phyloP scores from a whole-genome alignment of 2,888 invertebrate species.

The Neoscelio sp. region DNA sequence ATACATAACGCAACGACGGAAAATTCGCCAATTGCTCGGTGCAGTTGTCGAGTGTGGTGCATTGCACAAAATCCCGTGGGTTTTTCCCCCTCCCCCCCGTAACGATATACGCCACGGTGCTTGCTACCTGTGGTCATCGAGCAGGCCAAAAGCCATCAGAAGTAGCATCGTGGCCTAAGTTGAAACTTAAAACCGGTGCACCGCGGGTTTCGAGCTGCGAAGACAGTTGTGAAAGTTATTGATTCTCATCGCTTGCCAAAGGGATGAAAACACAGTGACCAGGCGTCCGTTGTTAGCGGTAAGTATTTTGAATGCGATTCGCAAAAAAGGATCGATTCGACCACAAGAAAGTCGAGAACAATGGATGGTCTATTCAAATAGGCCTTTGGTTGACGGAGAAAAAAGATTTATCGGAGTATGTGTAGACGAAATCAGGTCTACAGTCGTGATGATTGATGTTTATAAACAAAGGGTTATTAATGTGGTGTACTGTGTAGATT shows the following conservation, averaged over 20 bases:
- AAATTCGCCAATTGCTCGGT: constrained; percentile 21
- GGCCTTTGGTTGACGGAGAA: no score
- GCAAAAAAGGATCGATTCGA: constrained; percentile 13
- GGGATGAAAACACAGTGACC: constrained; percentile 50
- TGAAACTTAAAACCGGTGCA: neutral
- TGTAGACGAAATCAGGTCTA: constrained; percentile 14
- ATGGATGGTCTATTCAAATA: no score
- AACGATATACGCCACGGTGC: constrained; percentile 23
- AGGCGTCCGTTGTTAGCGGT: constrained; percentile 35
- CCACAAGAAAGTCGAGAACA: constrained; percentile 32
- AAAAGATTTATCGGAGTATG: no score
- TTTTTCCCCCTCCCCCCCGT: neutral
- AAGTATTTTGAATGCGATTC: constrained; percentile 30
- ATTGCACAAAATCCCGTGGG: neutral
- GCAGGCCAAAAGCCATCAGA: neutral
- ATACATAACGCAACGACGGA: constrained; percentile 8
- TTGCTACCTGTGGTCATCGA: constrained; percentile 1
- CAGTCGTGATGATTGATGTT: constrained; percentile 16
- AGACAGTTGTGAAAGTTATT: constrained; percentile 45
- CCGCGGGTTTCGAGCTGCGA: neutral
- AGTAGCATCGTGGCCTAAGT: neutral
- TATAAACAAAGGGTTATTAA: constrained; percentile 5
- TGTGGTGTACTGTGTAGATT: neutral
- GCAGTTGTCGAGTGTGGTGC: constrained; percentile 26
- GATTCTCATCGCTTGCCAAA: constrained; percentile 54